Base-by-base conservation (phyloP, 2,113 vertebrate species). In the Odontesthes bonariensis region DNA sequence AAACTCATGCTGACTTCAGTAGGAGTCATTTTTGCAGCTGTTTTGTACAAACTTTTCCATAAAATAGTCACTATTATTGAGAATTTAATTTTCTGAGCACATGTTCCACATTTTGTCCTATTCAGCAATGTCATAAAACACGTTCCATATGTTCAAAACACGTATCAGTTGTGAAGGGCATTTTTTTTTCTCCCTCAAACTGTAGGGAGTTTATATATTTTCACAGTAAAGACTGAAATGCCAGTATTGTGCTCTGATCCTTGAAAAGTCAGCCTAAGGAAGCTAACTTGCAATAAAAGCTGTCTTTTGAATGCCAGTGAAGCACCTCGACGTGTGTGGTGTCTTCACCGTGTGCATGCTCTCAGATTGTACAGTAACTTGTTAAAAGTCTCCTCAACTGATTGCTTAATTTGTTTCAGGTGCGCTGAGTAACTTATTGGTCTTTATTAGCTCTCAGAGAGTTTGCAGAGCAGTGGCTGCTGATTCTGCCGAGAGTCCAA, bases 401-500 rank as follows among this genome's bases (percentile, higher is more conserved):
- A 82, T 79, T 76, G 49, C 31, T 56, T 82, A 58, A 84, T 80
- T 60, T 4, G 22, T 84, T 73, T 77, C 78, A 77, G 78, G 51
- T 86, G 75, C 42, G 59, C 31, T 4, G 64, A 49, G 11, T 13
- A 64, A 64, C 44, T 40, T 9, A 35, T 59, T 10, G 49, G 3
- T 13, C 32, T 81, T 77, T 55, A 79, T 44, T 8, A 76, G 75
- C 55, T 67, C 44, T 68, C 22, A 14, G 40, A 23, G 11, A 56
- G 38, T 80, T 66, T 38, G 51, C 38, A 55, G 6, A 4, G 42
- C n/a, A 38, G 3, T 31, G 38, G 32, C 23, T 59, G 76, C 27
- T 27, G 35, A 55, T 60, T 75, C 23, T 74, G 40, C 40, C 0
- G 16, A 46, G 31, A 22, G 56, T 55, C 27, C 13, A 1, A 47